Evolutionary conservation across 2,113 vertebrate genomes (phyloP).

Genomic region (Epinephelus fuscoguttatus): DNA sequence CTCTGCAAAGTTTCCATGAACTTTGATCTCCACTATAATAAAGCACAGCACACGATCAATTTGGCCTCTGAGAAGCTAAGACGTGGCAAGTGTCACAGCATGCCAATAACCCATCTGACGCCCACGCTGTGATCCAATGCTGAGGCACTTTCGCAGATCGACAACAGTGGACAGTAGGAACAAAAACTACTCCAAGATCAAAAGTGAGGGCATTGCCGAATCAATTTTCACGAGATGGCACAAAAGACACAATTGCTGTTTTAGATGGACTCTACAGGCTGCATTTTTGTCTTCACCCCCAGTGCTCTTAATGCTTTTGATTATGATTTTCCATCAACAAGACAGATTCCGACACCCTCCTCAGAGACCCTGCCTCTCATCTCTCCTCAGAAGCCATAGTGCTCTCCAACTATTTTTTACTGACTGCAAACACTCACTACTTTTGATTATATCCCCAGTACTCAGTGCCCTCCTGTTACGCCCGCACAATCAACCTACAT

Average conservation of each 20-base stretch:
- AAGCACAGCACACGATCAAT: slow-evolving; percentile 6
- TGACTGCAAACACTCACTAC: slow-evolving; percentile 40
- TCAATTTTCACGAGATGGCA: slow-evolving; percentile 37
- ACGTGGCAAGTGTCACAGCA: slow-evolving; percentile 37
- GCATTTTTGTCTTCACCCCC: slow-evolving; percentile 34
- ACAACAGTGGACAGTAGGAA: slow-evolving; percentile 20
- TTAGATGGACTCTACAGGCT: slow-evolving; percentile 18
- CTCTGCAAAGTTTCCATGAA: slow-evolving; percentile 32
- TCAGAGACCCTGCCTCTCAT: slow-evolving; percentile 20
- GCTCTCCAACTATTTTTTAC: slow-evolving; percentile 37
- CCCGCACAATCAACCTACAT: slow-evolving; percentile 40
- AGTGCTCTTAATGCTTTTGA: slow-evolving; percentile 40
- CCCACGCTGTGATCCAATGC: slow-evolving; percentile 25
- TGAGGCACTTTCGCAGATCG: slow-evolving; percentile 16
- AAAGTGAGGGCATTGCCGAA: slow-evolving; percentile 17
- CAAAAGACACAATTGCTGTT: slow-evolving; percentile 14
- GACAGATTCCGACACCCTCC: slow-evolving; percentile 30
- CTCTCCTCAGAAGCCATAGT: slow-evolving; percentile 25
- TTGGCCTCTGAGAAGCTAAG: slow-evolving; percentile 19
- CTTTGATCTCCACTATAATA: slow-evolving; percentile 25
- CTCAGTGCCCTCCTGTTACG: slow-evolving; percentile 21
- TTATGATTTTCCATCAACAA: slow-evolving; percentile 52
- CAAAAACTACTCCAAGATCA: slow-evolving; percentile 41
- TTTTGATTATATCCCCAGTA: slow-evolving; percentile 48
- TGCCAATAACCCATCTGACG: slow-evolving; percentile 38